Evolutionary conservation across 2,113 vertebrate species (phyloP).

Genomic region (Trinectes maculatus): DNA sequence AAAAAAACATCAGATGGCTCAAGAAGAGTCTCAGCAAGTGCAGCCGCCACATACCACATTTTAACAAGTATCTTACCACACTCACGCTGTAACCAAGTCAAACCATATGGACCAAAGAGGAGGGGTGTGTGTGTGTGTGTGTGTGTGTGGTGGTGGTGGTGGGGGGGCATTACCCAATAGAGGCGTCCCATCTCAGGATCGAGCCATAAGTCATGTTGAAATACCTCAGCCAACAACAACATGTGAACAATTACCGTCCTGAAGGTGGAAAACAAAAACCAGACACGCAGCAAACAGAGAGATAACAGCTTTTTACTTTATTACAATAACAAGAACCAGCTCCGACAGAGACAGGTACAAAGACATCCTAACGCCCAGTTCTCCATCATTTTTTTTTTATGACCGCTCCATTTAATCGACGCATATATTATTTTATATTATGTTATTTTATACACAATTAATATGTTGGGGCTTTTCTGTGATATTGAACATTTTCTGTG

Average conservation of each 20-base stretch:
- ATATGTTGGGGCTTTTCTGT: no score
- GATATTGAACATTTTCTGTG: no score
- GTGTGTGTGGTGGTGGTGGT: conserved; percentile 47
- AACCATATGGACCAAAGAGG: conserved; percentile 87
- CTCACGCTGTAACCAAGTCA: conserved; percentile 88
- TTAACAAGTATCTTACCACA: conserved; percentile 87
- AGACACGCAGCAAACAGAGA: conserved; percentile 56
- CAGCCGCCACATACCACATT: conserved; percentile 83
- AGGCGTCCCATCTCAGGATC: conserved; percentile 70
- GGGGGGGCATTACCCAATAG: conserved; percentile 68
- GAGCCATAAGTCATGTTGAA: conserved; percentile 83
- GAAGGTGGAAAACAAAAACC: conserved; percentile 66
- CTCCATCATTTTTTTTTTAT: no score
- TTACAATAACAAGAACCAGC: neutral
- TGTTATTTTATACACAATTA: no score
- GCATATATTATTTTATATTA: no score
- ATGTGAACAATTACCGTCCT: conserved; percentile 62
- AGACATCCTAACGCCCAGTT: neutral
- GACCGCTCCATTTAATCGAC: no score
- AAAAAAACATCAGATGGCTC: conserved; percentile 78
- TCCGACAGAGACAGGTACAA: neutral
- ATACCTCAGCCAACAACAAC: conserved; percentile 68
- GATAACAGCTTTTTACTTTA: conserved; percentile 18
- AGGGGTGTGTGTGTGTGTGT: no score
- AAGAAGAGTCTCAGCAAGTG: conserved; percentile 79